Conservation (phyloP, 1,140 invertebrate species). For the Heterodera schachtii region DNA sequence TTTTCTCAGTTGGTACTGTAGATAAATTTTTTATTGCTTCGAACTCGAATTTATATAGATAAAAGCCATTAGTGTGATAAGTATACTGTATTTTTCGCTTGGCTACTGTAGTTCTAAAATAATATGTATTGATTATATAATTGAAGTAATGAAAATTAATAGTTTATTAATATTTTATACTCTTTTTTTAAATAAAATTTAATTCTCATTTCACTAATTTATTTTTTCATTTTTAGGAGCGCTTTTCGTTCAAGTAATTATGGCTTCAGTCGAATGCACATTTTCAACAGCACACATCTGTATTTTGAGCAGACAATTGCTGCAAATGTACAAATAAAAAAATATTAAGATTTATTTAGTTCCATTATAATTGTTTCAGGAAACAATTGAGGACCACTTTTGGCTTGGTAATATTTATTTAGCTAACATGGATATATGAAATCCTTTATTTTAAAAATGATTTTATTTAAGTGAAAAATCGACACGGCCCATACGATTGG, state of each 20-base stretch:
- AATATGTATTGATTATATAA: too few relatives aligned
- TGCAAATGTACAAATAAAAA: constrained; percentile 39
- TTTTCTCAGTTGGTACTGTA: too few relatives aligned
- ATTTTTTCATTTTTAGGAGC: not conserved
- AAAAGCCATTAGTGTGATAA: too few relatives aligned
- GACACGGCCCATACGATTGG: constrained; percentile 24
- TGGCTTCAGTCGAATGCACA: constrained; percentile 72
- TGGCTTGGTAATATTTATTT: constrained; percentile 28
- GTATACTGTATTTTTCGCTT: too few relatives aligned
- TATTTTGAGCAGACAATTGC: constrained; percentile 52
- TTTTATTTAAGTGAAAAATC: constrained; percentile 30
- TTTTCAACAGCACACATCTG: constrained; percentile 51
- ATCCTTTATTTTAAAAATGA: not conserved
- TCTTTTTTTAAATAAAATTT: too few relatives aligned
- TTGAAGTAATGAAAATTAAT: too few relatives aligned
- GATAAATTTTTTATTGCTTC: too few relatives aligned
- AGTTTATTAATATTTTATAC: too few relatives aligned
- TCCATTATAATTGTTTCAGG: constrained; percentile 16
- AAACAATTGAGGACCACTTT: constrained; percentile 39
- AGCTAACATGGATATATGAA: not conserved
- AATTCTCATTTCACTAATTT: too few relatives aligned
- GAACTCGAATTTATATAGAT: too few relatives aligned
- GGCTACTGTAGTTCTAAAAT: too few relatives aligned
- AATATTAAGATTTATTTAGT: constrained; percentile 4
- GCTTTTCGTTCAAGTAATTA: constrained; percentile 83